phyloP scores from a whole-genome alignment of 2,113 vertebrate genomes.

The Oreotrochilus melanogaster region DNA sequence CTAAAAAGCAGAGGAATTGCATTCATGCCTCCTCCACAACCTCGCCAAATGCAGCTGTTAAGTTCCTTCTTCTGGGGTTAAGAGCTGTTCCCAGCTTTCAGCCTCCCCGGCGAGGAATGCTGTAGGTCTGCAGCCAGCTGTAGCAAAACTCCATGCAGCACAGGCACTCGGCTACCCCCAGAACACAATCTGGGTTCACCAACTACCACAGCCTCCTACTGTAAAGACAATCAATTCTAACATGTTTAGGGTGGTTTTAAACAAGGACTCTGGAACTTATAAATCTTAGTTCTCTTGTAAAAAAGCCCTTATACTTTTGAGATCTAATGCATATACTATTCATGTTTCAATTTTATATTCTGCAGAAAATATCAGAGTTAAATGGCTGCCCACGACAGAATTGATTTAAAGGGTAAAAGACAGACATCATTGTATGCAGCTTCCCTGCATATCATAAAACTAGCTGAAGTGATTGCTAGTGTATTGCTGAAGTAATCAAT shows the following conservation, averaged over 20 bases:
- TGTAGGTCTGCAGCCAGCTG: background rate
- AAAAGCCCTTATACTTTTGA: background rate
- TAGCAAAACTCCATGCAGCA: accelerated
- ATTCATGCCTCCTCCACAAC: background rate
- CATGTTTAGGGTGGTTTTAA: background rate
- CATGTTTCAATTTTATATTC: background rate
- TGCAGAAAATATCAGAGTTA: background rate
- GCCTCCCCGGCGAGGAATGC: background rate
- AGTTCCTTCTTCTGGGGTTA: background rate
- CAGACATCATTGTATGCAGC: background rate
- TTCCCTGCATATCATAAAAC: background rate
- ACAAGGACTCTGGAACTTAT: background rate
- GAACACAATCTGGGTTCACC: background rate
- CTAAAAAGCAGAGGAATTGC: constrained; percentile 1
- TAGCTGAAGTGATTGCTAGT: background rate
- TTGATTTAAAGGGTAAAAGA: background rate
- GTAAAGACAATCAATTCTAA: background rate
- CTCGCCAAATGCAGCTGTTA: background rate
- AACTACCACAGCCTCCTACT: accelerated
- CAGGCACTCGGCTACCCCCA: background rate
- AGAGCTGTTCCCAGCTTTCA: background rate
- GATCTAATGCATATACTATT: background rate
- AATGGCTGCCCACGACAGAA: background rate
- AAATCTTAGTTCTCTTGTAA: background rate
- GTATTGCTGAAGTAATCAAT: background rate